These are phyloP conservation scores for Hemitrygon akajei DNA, from an alignment of 2,797 vertebrate species.

Conservation along the genomic window DNA sequence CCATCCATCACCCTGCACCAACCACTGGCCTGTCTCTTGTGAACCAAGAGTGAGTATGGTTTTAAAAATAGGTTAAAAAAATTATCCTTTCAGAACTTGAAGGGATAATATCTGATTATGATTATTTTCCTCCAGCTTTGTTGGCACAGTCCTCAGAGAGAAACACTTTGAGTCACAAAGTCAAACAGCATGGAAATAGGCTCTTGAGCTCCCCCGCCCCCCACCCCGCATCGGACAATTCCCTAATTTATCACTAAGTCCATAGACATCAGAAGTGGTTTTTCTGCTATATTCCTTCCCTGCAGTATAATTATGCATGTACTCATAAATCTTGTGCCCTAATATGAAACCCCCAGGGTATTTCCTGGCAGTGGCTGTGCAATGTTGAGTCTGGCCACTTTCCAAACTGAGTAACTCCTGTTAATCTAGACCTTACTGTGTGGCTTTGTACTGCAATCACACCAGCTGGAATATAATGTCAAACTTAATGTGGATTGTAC, in stretches of 20 bases:
- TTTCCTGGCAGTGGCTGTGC: not conserved
- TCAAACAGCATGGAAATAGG: too few relatives aligned
- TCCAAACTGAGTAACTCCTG: not conserved
- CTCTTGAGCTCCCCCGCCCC: too few relatives aligned
- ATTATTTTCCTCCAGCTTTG: not conserved
- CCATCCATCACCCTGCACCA: too few relatives aligned
- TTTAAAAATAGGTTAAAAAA: not conserved
- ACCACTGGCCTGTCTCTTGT: not conserved
- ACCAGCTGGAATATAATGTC: not conserved
- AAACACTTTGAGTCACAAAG: not conserved
- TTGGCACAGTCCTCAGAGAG: not conserved
- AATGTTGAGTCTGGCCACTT: not conserved
- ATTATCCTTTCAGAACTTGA: not conserved
- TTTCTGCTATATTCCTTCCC: not conserved
- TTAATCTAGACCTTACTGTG: not conserved
- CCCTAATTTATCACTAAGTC: not conserved
- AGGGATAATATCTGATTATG: not conserved
- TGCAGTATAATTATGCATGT: not conserved
- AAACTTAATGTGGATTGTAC: not conserved
- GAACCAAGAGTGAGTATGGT: not conserved
- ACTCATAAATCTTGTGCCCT: not conserved
- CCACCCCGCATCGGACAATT: too few relatives aligned
- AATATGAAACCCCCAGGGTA: not conserved
- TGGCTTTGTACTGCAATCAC: not conserved
- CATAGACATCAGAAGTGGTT: not conserved